Base-by-base conservation (phyloP, 2,888 invertebrate genomes). In the Suillia variegata region DNA sequence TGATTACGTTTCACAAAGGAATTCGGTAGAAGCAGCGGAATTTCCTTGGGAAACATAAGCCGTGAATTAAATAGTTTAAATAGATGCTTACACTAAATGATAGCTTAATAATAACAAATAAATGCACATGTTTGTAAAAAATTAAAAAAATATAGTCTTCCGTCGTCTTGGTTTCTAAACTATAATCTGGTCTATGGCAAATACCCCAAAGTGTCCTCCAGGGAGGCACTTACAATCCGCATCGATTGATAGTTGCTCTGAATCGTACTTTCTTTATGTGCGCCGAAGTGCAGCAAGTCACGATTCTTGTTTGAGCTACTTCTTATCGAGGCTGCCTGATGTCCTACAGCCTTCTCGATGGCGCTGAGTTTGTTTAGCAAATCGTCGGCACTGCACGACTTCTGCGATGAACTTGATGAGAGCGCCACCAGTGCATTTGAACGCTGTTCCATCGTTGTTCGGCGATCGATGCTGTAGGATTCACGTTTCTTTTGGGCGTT, bases 201-300 rank as follows among this genome's bases (percentile, higher is more conserved):
- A 75, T 83, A 83, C 34, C 83, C 83, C 62, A 83, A 73, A 31
- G 83, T 81, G 67, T 83, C 83, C 67, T 83, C 83, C n/a, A 83
- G 70, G 2, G 83, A 82, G 58, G 81, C 78, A 76, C 80, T 79
- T 66, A 82, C 75, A 59, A 80, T 76, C 58, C 79, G 73, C 75
- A 82, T 78, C 31, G 81, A 77, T 62, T 83, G 82, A 63, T 83
- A 82, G 63, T 75, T 79, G 47, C 71, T 67, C 64, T 74, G 75
- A 56, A 50, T 54, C 17, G 56, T 56, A 58, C 61, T 56, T 49
- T 65, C 60, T 59, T 58, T 65, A n/a, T 67, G 65, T 62, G 69
- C 58, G 59, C 65, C 66, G 10, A 63, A 62, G 20, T 31, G 42
- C 18, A 45, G 15, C 38, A 21, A 50, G 17, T 62, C 59, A 20